Conservation (phyloP, 2,888 invertebrate genomes). For the Drosophila histrio region DNA sequence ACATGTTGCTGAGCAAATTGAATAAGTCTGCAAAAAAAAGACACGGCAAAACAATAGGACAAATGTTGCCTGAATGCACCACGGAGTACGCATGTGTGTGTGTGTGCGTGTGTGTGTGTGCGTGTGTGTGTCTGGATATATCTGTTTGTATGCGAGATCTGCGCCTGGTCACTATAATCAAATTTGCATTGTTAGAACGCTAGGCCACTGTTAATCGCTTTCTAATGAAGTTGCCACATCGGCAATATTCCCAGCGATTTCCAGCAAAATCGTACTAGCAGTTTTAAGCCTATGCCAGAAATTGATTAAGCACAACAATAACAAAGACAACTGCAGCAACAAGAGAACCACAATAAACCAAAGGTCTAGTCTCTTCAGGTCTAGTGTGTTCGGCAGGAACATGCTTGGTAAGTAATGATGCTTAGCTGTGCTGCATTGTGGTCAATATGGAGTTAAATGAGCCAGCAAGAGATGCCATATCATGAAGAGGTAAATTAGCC, state of each 20-base stretch:
- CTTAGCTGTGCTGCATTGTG: background rate
- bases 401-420: background rate
- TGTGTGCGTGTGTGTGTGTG: conserved; percentile 6
- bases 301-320: background rate
- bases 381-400: background rate
- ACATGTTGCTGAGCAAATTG: conserved; percentile 76
- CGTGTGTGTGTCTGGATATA: background rate
- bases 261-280: background rate
- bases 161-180: conserved; percentile 61
- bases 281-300: background rate
- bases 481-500: too few relatives aligned
- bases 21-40: conserved; percentile 62
- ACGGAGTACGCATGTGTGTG: conserved; percentile 12
- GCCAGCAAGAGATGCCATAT: background rate
- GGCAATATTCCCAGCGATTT: conserved; percentile 26
- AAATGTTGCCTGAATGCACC: conserved; percentile 37
- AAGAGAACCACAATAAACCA: background rate
- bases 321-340: background rate
- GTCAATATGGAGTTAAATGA: background rate
- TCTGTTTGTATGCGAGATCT: background rate
- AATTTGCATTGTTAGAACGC: conserved; percentile 52
- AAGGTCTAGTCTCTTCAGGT: background rate
- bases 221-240: conserved; percentile 42
- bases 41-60: conserved; percentile 38
- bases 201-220: conserved; percentile 42